A percentile compares a stretch with the other conserved stretches of the same genome.
These are phyloP conservation scores for Sycophila texana DNA, from an alignment of 2,888 invertebrate species.

Conservation along the genomic window DNA sequence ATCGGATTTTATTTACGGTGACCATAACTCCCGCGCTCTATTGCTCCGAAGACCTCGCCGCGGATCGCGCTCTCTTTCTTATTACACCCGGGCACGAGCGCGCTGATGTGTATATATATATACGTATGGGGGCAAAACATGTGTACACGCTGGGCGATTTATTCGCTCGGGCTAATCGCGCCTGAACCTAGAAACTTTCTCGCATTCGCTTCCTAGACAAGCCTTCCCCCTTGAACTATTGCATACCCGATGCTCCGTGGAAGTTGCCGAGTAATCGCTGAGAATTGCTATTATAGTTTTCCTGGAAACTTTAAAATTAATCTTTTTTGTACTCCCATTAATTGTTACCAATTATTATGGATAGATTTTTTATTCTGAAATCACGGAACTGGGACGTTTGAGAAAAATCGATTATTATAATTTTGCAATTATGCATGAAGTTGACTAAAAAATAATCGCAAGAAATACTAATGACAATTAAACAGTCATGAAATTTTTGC, in stretches of 20 bases:
- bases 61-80: neutral
- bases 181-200: neutral
- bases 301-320: no score
- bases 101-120: neutral
- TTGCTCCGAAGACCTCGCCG: slow-evolving; percentile 57
- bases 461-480: no score
- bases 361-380: neutral
- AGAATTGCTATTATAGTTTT: no score
- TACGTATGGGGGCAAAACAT: slow-evolving; percentile 57
- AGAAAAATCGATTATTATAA: no score
- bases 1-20: slow-evolving; percentile 69
- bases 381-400: neutral
- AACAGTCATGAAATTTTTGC: no score
- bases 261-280: no score
- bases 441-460: no score
- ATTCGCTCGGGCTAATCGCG: slow-evolving; percentile 58
- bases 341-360: neutral
- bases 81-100: neutral
- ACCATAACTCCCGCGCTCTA: slow-evolving; percentile 68
- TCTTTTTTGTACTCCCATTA: neutral
- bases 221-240: slow-evolving; percentile 1
- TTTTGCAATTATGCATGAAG: no score
- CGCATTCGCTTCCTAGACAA: neutral
- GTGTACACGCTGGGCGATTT: slow-evolving; percentile 63
- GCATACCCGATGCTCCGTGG: no score